A percentile compares a stretch with the other conserved stretches of the same genome.
These are phyloP conservation scores for Andrena bucephala DNA, from an alignment of 2,888 invertebrate genomes.

Conservation along the genomic window DNA sequence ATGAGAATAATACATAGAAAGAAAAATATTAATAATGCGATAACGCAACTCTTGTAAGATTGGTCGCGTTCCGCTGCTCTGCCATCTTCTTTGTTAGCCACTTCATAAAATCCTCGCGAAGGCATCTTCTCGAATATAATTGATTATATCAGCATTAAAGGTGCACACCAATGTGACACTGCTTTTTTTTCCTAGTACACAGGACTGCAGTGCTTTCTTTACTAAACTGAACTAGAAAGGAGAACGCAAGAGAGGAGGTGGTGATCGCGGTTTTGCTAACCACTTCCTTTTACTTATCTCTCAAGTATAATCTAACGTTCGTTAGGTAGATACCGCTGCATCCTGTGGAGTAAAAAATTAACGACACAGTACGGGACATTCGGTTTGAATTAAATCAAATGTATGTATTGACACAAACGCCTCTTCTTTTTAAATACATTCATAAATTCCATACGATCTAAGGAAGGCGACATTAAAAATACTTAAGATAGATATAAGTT, in stretches of 20 bases:
- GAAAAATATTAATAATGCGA: slow-evolving; percentile 70
- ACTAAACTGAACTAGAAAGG: slow-evolving; percentile 11
- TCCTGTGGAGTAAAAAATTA: background rate
- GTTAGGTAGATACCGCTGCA: slow-evolving; percentile 11
- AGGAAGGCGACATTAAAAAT: slow-evolving; percentile 60
- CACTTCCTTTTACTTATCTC: slow-evolving; percentile 73
- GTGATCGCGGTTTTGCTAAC: slow-evolving; percentile 71
- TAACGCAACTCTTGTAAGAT: slow-evolving; percentile 73
- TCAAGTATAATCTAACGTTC: slow-evolving; percentile 4
- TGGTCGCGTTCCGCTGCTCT: slow-evolving; percentile 68
- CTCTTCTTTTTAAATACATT: slow-evolving; percentile 50
- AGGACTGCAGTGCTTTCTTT: background rate
- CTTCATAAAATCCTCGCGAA: slow-evolving; percentile 66
- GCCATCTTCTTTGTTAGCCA: slow-evolving; percentile 56
- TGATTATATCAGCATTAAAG: too few relatives aligned
- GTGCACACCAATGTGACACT: too few relatives aligned
- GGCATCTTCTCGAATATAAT: slow-evolving; percentile 59
- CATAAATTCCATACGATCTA: slow-evolving; percentile 54
- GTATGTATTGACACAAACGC: slow-evolving; percentile 37
- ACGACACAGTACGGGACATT: background rate
- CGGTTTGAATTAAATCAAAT: slow-evolving; percentile 28
- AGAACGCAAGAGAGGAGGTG: slow-evolving; percentile 13
- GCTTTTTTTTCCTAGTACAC: background rate
- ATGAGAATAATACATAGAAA: slow-evolving; percentile 72
- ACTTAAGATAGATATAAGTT: slow-evolving; percentile 76